phyloP scores from a whole-genome alignment of 2,113 vertebrate species.

The Monopterus albus region DNA sequence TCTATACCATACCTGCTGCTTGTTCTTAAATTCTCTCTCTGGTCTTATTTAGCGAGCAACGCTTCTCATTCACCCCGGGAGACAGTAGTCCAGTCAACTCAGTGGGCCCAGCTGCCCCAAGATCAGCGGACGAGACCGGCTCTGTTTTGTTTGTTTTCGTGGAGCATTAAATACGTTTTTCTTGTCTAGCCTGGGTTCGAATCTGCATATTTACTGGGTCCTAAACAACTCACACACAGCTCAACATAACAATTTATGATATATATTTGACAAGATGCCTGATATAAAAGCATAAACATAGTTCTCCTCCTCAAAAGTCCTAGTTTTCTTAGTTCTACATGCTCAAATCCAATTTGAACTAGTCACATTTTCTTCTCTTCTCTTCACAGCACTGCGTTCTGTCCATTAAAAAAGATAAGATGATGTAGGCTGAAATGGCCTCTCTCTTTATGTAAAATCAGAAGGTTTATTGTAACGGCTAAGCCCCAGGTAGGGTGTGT shows the following conservation, averaged over 20 bases:
- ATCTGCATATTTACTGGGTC: no score
- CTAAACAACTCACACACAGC: no score
- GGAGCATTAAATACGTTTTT: no score
- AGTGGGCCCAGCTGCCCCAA: no score
- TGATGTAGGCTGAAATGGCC: background rate
- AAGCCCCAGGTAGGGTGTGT: background rate
- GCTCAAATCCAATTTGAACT: constrained; percentile 4
- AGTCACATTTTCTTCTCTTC: constrained; percentile 1
- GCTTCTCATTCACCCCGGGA: no score
- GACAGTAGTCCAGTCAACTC: no score
- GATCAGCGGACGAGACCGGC: no score
- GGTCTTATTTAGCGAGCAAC: no score
- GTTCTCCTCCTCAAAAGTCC: background rate
- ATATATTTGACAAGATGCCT: background rate
- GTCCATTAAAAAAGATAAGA: constrained; percentile 27
- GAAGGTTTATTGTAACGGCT: constrained; percentile 42
- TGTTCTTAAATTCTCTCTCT: no score
- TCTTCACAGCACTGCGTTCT: background rate
- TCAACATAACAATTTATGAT: constrained; percentile 30
- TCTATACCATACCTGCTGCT: no score
- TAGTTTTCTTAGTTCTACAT: constrained; percentile 5
- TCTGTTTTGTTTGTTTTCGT: no score
- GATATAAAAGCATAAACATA: background rate
- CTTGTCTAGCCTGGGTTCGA: no score
- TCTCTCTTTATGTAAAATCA: background rate